Evolutionary conservation across 2,797 vertebrate genomes (phyloP), one percentile per base, ranked within the genome.

Genomic region (Darevskia nairensis): DNA sequence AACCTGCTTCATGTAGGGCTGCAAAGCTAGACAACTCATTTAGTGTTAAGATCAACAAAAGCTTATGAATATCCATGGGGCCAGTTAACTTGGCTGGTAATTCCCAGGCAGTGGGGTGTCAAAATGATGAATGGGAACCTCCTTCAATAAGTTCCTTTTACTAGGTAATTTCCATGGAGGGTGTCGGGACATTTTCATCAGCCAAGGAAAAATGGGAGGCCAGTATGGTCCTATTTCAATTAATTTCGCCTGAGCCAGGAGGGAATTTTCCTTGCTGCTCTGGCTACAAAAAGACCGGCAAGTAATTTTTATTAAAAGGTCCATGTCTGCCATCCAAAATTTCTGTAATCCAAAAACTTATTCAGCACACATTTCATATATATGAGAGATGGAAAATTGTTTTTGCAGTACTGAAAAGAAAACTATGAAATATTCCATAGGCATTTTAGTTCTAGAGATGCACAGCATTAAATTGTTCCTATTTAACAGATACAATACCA

Each of bases 11-110:
- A 89, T 72, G 50, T 86, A 61, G 23, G 68, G 21, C 39, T 0
- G 72, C 21, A 83, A 82, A 94, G 79, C 44, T 82, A 87, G 21
- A 35, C 68, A 92, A 89, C 39, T 84, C 85, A 80, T 84, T 91
- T 86, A 87, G 68, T 91, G 61, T 50, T 81, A 55, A 92, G 35
- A 74, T 80, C 86, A 85, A 91, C 1, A 15, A 90, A 82, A 3
- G 9, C 84, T 91, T 69, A 86, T 64, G 0, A 8, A 46, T 32
- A 93, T 32, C 11, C 81, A 68, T 29, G 41, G 74, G 81, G 71
- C 59, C 90, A 91, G 84, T 78, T 89, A 90, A 78, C 23, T 55
- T 75, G 80, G 84, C 2, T 72, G 77, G 89, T 69, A 91, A 75
- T 84, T 91, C 71, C 66, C 61, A 19, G n/a, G 4, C 4, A 86